Base-by-base conservation (phyloP, 2,888 invertebrate species). In the Cosmopolites sordidus region DNA sequence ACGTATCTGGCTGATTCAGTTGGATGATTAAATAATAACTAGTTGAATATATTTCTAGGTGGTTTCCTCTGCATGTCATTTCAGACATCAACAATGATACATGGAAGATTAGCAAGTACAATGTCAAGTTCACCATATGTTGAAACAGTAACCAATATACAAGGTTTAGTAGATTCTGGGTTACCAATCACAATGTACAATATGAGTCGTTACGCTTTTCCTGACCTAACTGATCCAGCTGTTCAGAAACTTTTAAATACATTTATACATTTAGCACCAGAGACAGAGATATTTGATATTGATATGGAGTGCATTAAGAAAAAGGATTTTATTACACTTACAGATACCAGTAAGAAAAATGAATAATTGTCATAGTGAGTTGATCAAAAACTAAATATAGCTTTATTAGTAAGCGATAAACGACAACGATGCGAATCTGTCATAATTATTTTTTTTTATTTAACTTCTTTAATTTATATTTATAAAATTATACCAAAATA, bases 121-220 rank as follows among this genome's bases (percentile, higher is more conserved):
- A 17, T 54, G 18, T 38, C 49, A 22, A 45, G 41, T 22, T 49
- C 48, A 5, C 16, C 43, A 22, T 54, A 54, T 40, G 17, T n/a
- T n/a, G 12, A 37, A 1, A 48, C 54, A 11, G 43, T 49, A 12
- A 41, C 39, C 8, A 45, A 39, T 18, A 8, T 49, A 4, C 27
- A 39, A 5, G 11, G 27, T 9, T 16, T 49, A 33, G 4, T 49
- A 11, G 33, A 39, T 11, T 49, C 54, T 12, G 30, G 16, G 29
- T n/a, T 48, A 16, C 44, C 44, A 2, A 16, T 54, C 11, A 54
- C 40, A 41, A 14, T 54, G 18, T 14, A 30, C n/a, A 41, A 42
- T 18, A 30, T 41, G 5, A 18, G 22, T 12, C 12, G 29, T 1
- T 41, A 14, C 11, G 30, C 18, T 16, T 48, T 18, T 41, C 12